Evolutionary conservation across 2,113 vertebrate species (phyloP), one percentile per base, ranked within the genome.

Genomic region (Heterochromis multidens): DNA sequence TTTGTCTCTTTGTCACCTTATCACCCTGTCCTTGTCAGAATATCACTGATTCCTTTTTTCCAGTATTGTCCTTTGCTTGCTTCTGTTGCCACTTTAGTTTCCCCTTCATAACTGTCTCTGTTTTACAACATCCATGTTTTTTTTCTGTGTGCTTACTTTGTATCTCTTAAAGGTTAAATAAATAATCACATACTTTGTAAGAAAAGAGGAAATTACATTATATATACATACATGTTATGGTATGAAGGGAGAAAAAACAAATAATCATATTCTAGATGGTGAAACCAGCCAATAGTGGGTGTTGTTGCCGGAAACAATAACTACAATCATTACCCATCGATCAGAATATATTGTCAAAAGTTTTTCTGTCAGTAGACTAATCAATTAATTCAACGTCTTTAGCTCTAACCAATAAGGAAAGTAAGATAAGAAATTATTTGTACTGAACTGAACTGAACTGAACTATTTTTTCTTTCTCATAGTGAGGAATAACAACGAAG

Each of bases 1-100:
- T 92, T 90, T 23, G 16, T 86, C 56, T 67, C 13, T 88, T 82
- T 89, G 83, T 91, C 54, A 77, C 87, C 91, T 91, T 87, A 88
- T 91, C 89, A 88, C 59, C 3, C 11, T 49, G 83, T 84, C 80
- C 80, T 91, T 92, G 84, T 91, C 79, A 77, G 54, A 83, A 89
- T 70, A 70, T 88, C 87, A 84, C 76, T 46, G 58, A 65, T 79
- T 83, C 52, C 58, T 40, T 61, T 85, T 81, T 43, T 61, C 16
- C 43, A 21, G 25, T 29, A 49, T 72, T 29, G 40, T 31, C 57
- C 35, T 25, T 58, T 59, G 54, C 9, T 78, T 76, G 19, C 52
- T 60, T 58, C 21, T 61, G 9, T 67, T 49, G 59, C 61, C 33
- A 35, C 46, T 81, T 77, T 62, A 70, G 62, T 60, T 83, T 65